phyloP scores from a whole-genome alignment of 2,113 vertebrate species.

The Todiramphus saurophagus region DNA sequence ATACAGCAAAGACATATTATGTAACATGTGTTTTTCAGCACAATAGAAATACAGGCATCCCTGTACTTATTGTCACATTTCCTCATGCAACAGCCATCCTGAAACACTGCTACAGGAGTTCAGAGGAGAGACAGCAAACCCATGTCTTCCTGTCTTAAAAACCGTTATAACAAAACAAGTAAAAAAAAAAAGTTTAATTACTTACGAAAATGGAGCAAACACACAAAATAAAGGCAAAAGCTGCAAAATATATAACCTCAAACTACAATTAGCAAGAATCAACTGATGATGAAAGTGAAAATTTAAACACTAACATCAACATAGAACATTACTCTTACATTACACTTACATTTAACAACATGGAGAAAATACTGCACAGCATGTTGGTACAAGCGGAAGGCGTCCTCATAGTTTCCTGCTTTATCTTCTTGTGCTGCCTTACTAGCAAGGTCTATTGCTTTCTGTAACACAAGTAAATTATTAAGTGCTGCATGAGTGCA shows the following conservation, averaged over 20 bases:
- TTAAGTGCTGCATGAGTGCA: neutral
- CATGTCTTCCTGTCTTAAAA: neutral
- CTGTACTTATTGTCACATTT: neutral
- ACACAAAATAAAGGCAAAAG: neutral
- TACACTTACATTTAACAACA: conserved; percentile 89
- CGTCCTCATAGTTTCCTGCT: conserved; percentile 91
- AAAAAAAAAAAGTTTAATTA: neutral
- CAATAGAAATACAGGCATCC: neutral
- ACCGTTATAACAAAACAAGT: neutral
- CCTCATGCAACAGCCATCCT: neutral
- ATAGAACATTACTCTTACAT: neutral
- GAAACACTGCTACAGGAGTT: neutral
- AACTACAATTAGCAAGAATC: neutral
- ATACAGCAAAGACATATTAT: neutral
- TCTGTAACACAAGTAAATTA: conserved; percentile 76
- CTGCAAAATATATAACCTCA: neutral
- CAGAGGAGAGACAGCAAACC: neutral
- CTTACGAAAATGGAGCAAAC: neutral
- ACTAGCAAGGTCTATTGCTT: conserved; percentile 90
- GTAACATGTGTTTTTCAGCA: neutral
- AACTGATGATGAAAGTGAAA: neutral
- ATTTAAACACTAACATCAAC: neutral
- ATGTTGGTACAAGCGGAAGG: conserved; percentile 89
- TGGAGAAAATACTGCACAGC: conserved; percentile 95
- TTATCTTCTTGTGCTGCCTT: conserved; percentile 93